phyloP scores from a whole-genome alignment of 2,113 vertebrate species.

The Heloderma charlesbogerti region DNA sequence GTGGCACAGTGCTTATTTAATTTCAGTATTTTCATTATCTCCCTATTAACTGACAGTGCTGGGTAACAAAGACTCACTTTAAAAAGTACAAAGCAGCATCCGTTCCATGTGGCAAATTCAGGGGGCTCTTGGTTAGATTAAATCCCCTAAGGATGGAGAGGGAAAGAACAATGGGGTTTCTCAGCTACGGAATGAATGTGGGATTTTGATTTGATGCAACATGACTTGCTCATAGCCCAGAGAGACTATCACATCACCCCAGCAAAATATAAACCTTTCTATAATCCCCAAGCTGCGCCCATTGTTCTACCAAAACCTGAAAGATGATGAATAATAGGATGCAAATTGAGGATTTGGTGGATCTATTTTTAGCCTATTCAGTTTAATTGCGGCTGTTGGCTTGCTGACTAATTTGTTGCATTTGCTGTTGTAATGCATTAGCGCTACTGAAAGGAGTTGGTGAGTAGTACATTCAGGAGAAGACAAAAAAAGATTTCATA shows the following conservation, averaged over 20 bases:
- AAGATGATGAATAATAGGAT: constrained; percentile 47
- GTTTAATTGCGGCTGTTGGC: constrained; percentile 60
- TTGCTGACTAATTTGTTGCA: constrained; percentile 63
- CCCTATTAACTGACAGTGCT: constrained; percentile 68
- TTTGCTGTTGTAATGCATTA: constrained; percentile 67
- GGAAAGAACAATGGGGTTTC: constrained; percentile 47
- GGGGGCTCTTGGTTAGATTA: constrained; percentile 60
- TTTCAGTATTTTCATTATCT: constrained; percentile 78
- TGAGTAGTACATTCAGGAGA: neutral
- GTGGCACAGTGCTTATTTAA: constrained; percentile 51
- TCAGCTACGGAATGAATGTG: constrained; percentile 55
- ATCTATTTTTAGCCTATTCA: constrained; percentile 59
- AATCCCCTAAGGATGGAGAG: constrained; percentile 63
- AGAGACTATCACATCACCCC: constrained; percentile 71
- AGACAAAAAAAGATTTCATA: neutral
- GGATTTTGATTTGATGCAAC: constrained; percentile 74
- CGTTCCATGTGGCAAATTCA: constrained; percentile 56
- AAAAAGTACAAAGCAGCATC: constrained; percentile 56
- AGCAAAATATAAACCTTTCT: constrained; percentile 64
- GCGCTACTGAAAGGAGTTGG: neutral
- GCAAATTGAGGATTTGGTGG: constrained; percentile 64
- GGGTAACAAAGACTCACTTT: constrained; percentile 66
- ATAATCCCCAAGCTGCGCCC: constrained; percentile 53
- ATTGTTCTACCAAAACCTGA: constrained; percentile 60
- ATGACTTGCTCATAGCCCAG: constrained; percentile 61